phyloP scores from a whole-genome alignment of 2,888 invertebrate species.

The Galerucella nymphaeae region DNA sequence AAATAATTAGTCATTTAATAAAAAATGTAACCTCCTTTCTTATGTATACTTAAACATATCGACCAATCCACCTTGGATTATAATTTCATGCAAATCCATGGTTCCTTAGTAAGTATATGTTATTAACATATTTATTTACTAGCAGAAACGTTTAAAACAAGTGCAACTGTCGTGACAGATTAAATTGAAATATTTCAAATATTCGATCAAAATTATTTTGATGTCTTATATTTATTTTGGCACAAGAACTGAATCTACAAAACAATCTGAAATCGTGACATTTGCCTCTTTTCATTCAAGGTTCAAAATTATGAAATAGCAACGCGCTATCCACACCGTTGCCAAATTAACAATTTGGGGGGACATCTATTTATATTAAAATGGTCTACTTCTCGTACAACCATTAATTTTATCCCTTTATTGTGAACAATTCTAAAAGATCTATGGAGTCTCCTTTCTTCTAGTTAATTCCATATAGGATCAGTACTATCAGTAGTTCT shows the following conservation, averaged over 20 bases:
- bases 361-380: neutral
- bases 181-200: constrained; percentile 7
- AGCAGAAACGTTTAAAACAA: constrained; percentile 5
- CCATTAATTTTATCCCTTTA: too few species aligned
- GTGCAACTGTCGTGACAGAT: neutral
- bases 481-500: too few species aligned
- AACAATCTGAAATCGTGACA: constrained; percentile 26
- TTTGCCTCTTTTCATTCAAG: constrained; percentile 30
- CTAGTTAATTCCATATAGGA: too few species aligned
- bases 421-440: too few species aligned
- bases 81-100: constrained; percentile 10
- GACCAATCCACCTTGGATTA: constrained; percentile 13
- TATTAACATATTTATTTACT: constrained; percentile 6
- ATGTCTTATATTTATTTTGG: constrained; percentile 24
- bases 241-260: constrained; percentile 20
- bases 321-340: constrained; percentile 11
- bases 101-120: constrained; percentile 5
- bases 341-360: neutral
- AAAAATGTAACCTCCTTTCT: constrained; percentile 15
- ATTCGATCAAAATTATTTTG: constrained; percentile 11
- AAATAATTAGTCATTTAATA: constrained; percentile 8
- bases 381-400: neutral
- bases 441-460: too few species aligned
- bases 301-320: constrained; percentile 29
- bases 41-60: constrained; percentile 2